These are phyloP conservation scores for Neodiprion lecontei DNA, from an alignment of 1,140 invertebrate species.

Conservation along the genomic window DNA sequence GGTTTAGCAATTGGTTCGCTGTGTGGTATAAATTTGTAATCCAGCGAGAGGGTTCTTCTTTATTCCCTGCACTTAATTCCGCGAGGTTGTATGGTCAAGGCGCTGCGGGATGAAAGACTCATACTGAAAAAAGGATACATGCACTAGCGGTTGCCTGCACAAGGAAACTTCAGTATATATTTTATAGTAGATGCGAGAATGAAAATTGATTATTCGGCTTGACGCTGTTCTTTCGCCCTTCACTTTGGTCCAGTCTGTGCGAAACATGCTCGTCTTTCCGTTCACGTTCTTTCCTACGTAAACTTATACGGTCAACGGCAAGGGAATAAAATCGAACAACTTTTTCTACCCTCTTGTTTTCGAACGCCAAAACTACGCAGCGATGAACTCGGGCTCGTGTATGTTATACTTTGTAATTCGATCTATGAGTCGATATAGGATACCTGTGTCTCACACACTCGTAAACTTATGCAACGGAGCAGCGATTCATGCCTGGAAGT, in stretches of 20 bases:
- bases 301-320: background rate
- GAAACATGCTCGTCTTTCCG: background rate
- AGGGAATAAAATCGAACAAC: background rate
- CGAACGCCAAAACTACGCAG: background rate
- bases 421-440: too few species aligned
- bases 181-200: background rate
- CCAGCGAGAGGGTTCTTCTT: too few species aligned
- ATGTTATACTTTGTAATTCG: too few species aligned
- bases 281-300: background rate
- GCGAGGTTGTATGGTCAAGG: too few species aligned
- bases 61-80: too few species aligned
- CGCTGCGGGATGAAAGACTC: background rate
- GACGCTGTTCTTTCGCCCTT: background rate
- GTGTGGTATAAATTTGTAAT: too few species aligned
- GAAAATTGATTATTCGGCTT: background rate
- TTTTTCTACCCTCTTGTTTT: background rate
- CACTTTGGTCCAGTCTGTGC: background rate
- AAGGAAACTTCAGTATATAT: background rate
- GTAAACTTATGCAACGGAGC: too few species aligned
- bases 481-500: too few species aligned
- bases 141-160: background rate
- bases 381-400: too few species aligned
- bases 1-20: too few species aligned
- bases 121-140: background rate
- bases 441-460: too few species aligned